Percentiles rank a stretch among this genome's conserved stretches.
Conservation (phyloP, 1,140 invertebrate genomes). For the Drosophila carrolli region DNA sequence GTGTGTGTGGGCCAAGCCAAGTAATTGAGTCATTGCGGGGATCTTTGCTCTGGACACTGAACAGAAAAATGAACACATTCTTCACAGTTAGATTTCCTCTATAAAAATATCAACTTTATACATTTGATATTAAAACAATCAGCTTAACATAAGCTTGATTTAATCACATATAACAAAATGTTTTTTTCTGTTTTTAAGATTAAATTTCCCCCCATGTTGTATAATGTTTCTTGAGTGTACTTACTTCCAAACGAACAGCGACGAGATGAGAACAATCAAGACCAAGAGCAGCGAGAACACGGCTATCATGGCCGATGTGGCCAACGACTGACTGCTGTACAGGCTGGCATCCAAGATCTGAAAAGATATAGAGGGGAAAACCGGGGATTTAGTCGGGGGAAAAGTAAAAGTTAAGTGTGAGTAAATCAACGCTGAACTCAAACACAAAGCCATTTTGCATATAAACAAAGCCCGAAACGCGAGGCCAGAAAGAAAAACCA, state of each 20-base stretch:
- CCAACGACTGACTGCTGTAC: constrained; percentile 90
- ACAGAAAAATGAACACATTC: not conserved
- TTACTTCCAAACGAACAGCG: constrained; percentile 93
- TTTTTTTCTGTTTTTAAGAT: not conserved
- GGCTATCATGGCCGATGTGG: constrained; percentile 91
- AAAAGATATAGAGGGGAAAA: constrained; percentile 85
- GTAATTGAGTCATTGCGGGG: constrained; percentile 56
- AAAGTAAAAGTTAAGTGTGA: constrained; percentile 65
- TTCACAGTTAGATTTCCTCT: not conserved
- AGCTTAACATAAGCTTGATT: too few species aligned
- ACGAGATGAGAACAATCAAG: constrained; percentile 90
- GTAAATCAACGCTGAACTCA: constrained; percentile 68
- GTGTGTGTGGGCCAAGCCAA: constrained; percentile 28
- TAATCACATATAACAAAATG: too few species aligned
- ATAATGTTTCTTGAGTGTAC: constrained; percentile 80
- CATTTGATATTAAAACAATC: too few species aligned
- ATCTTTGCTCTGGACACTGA: constrained; percentile 9
- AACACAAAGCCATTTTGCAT: constrained; percentile 80
- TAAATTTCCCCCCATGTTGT: not conserved
- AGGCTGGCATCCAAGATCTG: constrained; percentile 93
- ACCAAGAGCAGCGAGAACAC: constrained; percentile 90
- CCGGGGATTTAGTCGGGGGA: constrained; percentile 46
- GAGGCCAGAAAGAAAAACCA: constrained; percentile 28
- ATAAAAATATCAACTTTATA: too few species aligned
- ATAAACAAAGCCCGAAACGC: constrained; percentile 43